A percentile compares a stretch with the other conserved stretches of the same genome.
Evolutionary conservation across 2,888 invertebrate species (phyloP).

Genomic region (Papilio elwesi): DNA sequence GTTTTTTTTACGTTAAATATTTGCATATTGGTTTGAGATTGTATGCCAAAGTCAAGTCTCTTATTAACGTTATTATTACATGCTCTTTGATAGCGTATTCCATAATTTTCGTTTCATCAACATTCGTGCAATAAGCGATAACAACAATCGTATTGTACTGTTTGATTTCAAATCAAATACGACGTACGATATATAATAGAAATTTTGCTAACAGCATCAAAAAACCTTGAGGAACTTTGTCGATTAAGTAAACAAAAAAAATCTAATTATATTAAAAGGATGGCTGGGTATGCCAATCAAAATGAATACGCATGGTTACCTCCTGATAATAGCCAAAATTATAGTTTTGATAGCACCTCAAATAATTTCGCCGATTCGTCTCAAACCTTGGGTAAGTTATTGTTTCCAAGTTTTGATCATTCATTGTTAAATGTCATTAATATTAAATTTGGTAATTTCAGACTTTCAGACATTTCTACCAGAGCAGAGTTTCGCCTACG

Average conservation of each 20-base stretch:
- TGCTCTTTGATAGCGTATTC: no score
- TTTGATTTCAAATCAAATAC: neutral
- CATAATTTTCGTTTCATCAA: no score
- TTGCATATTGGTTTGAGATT: no score
- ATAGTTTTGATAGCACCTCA: conserved; percentile 74
- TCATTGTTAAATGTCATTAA: neutral
- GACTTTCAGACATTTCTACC: conserved; percentile 85
- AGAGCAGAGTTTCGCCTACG: conserved; percentile 73
- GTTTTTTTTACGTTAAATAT: no score
- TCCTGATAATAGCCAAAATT: conserved; percentile 72
- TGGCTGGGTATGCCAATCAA: conserved; percentile 74
- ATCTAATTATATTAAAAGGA: conserved; percentile 42
- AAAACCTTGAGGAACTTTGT: neutral
- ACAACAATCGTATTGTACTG: neutral
- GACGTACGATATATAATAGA: neutral
- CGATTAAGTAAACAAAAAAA: neutral
- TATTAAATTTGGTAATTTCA: conserved; percentile 52
- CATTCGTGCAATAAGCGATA: neutral
- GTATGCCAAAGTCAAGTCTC: no score
- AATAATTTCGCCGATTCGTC: conserved; percentile 78
- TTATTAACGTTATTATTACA: no score
- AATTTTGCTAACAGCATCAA: neutral
- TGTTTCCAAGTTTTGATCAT: conserved; percentile 11
- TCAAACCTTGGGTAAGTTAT: conserved; percentile 70
- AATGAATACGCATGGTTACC: conserved; percentile 77